phyloP scores from a whole-genome alignment of 2,888 invertebrate species.

The Epirrhoe alternata region DNA sequence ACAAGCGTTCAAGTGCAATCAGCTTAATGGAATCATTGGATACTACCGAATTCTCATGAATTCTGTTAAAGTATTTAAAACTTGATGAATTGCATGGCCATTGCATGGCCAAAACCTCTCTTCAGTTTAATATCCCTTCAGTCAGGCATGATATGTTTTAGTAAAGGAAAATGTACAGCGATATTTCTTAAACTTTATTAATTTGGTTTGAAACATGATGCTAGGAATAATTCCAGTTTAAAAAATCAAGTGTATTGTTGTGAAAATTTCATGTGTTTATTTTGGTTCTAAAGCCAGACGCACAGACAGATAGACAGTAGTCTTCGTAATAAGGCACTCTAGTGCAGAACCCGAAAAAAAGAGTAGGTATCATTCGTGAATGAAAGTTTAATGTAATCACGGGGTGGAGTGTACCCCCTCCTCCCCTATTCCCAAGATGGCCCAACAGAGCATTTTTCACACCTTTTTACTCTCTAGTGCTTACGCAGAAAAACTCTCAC shows the following conservation, averaged over 20 bases:
- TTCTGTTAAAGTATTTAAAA: neutral
- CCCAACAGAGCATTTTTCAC: neutral
- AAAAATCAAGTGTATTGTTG: too few relatives aligned
- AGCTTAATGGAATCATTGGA: constrained; percentile 28
- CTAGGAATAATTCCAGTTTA: too few relatives aligned
- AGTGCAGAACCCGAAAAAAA: neutral
- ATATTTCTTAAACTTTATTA: too few relatives aligned
- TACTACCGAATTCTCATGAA: constrained; percentile 3
- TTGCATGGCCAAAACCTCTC: too few relatives aligned
- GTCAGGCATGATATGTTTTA: too few relatives aligned
- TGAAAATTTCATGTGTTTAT: too few relatives aligned
- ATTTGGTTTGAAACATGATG: too few relatives aligned
- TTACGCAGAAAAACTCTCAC: neutral
- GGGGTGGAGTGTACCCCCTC: constrained; percentile 54
- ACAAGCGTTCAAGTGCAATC: constrained; percentile 26
- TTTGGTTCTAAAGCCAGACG: too few relatives aligned
- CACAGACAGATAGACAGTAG: neutral
- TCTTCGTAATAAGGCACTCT: neutral
- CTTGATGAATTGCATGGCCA: too few relatives aligned
- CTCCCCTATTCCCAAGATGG: neutral
- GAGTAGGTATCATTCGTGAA: constrained; percentile 51
- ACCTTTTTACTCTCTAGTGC: neutral
- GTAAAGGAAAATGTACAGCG: too few relatives aligned
- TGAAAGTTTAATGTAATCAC: constrained; percentile 68
- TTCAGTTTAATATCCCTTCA: too few relatives aligned